A percentile compares a stretch with the other conserved stretches of the same genome.
Conservation (phyloP, 2,113 vertebrate genomes). For the Herpetotheres cachinnans region DNA sequence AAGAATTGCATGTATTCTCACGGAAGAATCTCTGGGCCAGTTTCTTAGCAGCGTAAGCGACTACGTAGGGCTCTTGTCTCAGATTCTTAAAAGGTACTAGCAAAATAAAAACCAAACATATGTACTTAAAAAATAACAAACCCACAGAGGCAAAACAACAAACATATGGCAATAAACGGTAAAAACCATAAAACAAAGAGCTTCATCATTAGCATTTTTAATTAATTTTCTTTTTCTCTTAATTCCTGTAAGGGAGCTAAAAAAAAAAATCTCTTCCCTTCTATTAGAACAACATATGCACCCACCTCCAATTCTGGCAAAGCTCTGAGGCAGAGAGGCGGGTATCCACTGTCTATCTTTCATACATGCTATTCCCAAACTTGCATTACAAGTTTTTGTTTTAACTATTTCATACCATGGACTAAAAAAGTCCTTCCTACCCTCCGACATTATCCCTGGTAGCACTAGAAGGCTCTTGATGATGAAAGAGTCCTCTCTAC, state of each 20-base stretch:
- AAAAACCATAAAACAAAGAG: neutral
- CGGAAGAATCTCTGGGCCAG: neutral
- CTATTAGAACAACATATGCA: neutral
- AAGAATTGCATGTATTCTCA: neutral
- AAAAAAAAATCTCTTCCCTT: neutral
- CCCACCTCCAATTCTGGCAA: neutral
- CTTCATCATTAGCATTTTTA: neutral
- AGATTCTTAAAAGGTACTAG: neutral
- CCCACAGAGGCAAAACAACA: neutral
- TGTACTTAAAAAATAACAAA: rapidly evolving
- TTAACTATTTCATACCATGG: neutral
- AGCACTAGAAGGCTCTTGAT: neutral
- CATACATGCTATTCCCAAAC: neutral
- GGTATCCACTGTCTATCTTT: neutral
- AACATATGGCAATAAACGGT: neutral
- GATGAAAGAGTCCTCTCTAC: neutral
- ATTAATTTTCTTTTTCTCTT: neutral
- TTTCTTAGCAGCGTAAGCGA: neutral
- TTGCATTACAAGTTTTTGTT: neutral
- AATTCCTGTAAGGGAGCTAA: neutral
- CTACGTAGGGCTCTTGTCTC: rapidly evolving
- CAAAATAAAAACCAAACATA: neutral
- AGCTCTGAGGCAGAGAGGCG: neutral
- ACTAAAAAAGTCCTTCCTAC: neutral
- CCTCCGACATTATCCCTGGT: neutral